A percentile compares a stretch with the other conserved stretches of the same genome.
Conservation (phyloP, 2,888 invertebrate species). For the Drosophila mimica region DNA sequence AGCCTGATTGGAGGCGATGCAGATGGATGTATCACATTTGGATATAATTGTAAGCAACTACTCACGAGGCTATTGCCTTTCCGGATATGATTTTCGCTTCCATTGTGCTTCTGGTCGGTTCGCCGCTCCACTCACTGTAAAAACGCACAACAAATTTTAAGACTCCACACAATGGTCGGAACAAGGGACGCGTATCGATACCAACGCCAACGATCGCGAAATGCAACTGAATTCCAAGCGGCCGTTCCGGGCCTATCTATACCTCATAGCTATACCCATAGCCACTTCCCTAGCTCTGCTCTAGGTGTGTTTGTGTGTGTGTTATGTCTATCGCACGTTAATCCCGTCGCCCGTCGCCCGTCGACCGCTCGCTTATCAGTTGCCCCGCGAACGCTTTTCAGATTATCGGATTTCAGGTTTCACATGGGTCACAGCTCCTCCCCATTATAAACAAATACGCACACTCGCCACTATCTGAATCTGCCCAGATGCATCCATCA, state of each 20-base stretch:
- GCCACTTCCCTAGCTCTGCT: not conserved
- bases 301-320: slow-evolving; percentile 22
- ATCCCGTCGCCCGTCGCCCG: slow-evolving; percentile 20
- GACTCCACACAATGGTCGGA: slow-evolving; percentile 26
- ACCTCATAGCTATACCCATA: slow-evolving; percentile 27
- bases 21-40: not conserved
- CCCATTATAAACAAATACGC: slow-evolving; percentile 31
- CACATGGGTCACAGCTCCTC: slow-evolving; percentile 58
- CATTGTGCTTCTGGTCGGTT: slow-evolving; percentile 60
- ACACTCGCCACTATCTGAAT: not conserved
- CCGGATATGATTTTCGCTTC: slow-evolving; percentile 88
- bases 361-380: slow-evolving; percentile 56
- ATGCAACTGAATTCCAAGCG: slow-evolving; percentile 61
- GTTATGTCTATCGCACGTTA: slow-evolving; percentile 31
- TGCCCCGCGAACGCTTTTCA: slow-evolving; percentile 6
- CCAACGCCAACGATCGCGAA: slow-evolving; percentile 59
- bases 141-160: slow-evolving; percentile 41
- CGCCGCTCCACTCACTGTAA: slow-evolving; percentile 54
- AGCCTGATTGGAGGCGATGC: slow-evolving; percentile 86
- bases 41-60: slow-evolving; percentile 16
- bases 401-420: slow-evolving; percentile 66
- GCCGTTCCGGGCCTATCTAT: slow-evolving; percentile 60
- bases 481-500: slow-evolving; percentile 7
- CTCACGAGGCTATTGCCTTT: slow-evolving; percentile 89
- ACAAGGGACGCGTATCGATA: slow-evolving; percentile 27